phyloP scores from a whole-genome alignment of 2,797 vertebrate species.

The Microcaecilia unicolor region DNA sequence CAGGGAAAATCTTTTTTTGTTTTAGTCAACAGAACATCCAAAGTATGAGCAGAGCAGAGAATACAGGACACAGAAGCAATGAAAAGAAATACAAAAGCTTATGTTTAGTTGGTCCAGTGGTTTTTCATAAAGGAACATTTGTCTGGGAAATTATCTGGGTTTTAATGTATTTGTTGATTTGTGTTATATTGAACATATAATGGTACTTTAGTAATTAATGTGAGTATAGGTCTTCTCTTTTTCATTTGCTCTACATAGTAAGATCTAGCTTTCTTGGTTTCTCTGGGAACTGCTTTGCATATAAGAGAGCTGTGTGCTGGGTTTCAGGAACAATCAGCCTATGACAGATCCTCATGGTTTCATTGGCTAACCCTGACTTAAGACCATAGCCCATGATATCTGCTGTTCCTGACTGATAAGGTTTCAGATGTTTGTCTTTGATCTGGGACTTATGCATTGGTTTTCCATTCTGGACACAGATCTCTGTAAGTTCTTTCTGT shows the following conservation, averaged over 20 bases:
- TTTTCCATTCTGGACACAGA: constrained; percentile 47
- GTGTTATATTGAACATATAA: no score
- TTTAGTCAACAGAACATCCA: no score
- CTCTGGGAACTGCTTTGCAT: constrained; percentile 58
- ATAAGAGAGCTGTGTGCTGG: constrained; percentile 62
- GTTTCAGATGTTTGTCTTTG: constrained; percentile 47
- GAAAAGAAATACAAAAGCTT: no score
- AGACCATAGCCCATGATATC: constrained; percentile 77
- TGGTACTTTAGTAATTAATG: no score
- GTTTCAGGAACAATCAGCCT: constrained; percentile 67
- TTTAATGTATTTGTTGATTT: no score
- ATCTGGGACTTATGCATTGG: constrained; percentile 45
- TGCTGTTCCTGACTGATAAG: constrained; percentile 66
- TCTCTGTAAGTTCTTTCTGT: constrained; percentile 31
- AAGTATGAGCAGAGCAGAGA: no score
- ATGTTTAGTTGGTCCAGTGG: no score
- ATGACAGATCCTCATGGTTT: constrained; percentile 46
- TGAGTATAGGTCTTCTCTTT: not conserved
- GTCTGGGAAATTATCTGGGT: no score
- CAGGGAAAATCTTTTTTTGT: no score
- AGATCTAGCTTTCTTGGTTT: constrained; percentile 29
- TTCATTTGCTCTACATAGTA: not conserved
- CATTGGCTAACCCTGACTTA: constrained; percentile 35
- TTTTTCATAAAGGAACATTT: no score
- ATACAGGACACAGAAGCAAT: no score